Evolutionary conservation across 2,888 invertebrate genomes (phyloP), one percentile per base, ranked within the genome.

Genomic region (Stramonita haemastoma): DNA sequence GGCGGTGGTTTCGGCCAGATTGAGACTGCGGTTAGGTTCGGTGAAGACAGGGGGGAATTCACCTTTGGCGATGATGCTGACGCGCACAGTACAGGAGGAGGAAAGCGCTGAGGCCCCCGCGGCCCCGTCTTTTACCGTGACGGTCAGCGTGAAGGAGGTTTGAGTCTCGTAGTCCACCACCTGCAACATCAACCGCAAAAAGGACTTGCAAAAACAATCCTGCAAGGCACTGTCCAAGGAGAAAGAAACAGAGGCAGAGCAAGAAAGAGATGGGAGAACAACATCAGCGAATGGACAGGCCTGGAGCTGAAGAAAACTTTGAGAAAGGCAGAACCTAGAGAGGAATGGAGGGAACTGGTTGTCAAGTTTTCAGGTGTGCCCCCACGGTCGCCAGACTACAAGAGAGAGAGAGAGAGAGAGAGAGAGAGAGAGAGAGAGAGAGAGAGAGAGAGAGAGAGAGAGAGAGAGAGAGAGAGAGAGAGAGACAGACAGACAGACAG

Each of bases 91-190:
- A 26, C 89, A 90, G 26, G 85, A 91, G n/a, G 94, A 92, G 1
- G 93, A 90, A 32, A 91, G 90, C 5, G 90, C 66, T 1, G 91
- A 73, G 57, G 56, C 34, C 22, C 66, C 83, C 17, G 77, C 57
- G 29, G 92, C 92, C 5, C 77, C 70, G 84, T 93, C 93, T 22
- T 57, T 85, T 0, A 91, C 92, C 36, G 88, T 89, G 0, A 93
- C 57, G 29, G 90, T 88, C 29, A 93, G 89, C 5, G 83, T 89
- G 89, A 93, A 93, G 34, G 86, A 90, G 2, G 91, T 90, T 13
- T 90, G 90, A 4, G 92, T 92, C 87, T 95, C 95, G 89, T 93
- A 94, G 89, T 95, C 93, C 22, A 94, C 89, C 13, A 57, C 73
- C 89, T 89, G 85, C 13, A 34, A 17, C 60, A 66, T n/a, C n/a